Evolutionary conservation across 2,888 invertebrate species (phyloP), one percentile per base, ranked within the genome.

Genomic region (Amiota mariae): DNA sequence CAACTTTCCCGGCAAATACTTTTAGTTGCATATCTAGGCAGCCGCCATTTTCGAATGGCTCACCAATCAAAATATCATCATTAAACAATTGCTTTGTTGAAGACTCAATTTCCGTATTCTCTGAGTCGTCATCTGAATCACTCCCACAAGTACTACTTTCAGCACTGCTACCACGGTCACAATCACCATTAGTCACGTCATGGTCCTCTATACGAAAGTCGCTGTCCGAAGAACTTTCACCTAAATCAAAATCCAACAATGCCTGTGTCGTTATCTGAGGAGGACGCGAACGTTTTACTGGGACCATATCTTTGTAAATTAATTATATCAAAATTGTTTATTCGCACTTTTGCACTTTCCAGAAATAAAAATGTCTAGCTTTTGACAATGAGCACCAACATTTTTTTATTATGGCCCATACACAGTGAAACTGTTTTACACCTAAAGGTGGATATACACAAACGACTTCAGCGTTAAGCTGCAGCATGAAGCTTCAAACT

Each of bases 191-290:
- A 15, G 85, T 87, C 76, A 88, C 89, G 76, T 87, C 93, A 85
- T 95, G 95, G 88, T 96, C 96, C 88, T 96, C 96, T 75, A 96
- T 96, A 72, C 97, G 93, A 90, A 97, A 98, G 90, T 98, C 98
- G 75, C 97, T 97, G 90, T 98, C 98, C 88, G 98, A 97, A 0
- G 97, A 97, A 88, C 97, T 97, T 75, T 95, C 97, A 54, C 95
- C 97, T 75, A 96, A 91, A 91, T 96, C 96, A 83, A 96, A 95
- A 88, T 96, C 95, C 70, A 96, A 90, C 73, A 96, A 90, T 9
- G 95, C 94, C 78, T 95, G 94, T 59, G 93, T 93, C 10, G 94
- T 93, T 86, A 90, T 87, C 80, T 90, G 89, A 12, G 89, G 87
- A 92, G 94, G 74, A 93, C 95, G 76, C 94, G 96, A 79, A 70